These are phyloP conservation scores for Strix occidentalis DNA, from an alignment of 2,797 vertebrate genomes.

Conservation along the genomic window DNA sequence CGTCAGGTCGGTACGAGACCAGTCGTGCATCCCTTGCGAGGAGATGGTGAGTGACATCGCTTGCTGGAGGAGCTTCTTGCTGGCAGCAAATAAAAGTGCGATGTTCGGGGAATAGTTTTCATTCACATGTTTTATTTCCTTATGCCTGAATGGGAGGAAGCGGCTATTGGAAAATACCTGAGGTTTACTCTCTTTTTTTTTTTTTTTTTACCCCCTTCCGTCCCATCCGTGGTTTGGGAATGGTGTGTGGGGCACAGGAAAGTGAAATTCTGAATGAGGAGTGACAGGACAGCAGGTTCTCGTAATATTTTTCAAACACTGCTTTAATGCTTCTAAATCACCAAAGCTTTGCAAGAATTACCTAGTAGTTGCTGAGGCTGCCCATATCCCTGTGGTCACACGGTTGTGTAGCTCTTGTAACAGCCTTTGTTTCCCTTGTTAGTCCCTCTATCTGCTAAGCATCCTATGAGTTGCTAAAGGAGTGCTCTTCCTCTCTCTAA, in stretches of 20 bases:
- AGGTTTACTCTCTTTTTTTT: neutral
- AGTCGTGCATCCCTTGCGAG: slow-evolving; percentile 85
- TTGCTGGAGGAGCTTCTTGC: neutral
- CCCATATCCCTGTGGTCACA: neutral
- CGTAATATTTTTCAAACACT: neutral
- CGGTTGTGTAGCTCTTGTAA: neutral
- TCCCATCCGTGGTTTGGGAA: neutral
- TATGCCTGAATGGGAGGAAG: neutral
- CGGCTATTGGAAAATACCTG: neutral
- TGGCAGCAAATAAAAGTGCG: neutral
- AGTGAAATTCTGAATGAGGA: neutral
- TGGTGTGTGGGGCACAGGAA: neutral
- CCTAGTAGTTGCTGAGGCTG: neutral
- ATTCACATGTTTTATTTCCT: neutral
- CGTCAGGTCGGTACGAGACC: slow-evolving; percentile 83
- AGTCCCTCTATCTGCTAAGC: neutral
- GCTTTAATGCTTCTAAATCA: neutral
- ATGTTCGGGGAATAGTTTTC: neutral
- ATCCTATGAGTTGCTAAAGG: neutral
- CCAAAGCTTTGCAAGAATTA: neutral
- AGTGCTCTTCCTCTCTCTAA: neutral
- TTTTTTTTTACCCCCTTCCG: neutral
- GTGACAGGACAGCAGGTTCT: neutral
- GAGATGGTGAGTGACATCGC: slow-evolving; percentile 78
- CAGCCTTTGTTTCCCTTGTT: neutral